Evolutionary conservation across 2,888 invertebrate species (phyloP).

Genomic region (Drosophila trichaetosa): DNA sequence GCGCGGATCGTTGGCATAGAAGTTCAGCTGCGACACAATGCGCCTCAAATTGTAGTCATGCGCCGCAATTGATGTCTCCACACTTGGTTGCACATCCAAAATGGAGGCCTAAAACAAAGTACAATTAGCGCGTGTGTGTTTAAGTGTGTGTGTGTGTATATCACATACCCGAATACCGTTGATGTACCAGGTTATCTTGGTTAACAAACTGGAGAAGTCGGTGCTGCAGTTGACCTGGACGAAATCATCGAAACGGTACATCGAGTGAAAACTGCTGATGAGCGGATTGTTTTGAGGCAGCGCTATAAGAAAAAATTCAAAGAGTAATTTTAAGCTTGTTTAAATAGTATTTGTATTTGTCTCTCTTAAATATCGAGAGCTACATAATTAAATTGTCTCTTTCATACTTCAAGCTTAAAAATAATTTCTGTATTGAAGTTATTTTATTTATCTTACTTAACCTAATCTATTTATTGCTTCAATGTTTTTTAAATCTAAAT

Average conservation of each 20-base stretch:
- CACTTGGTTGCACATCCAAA: conserved; percentile 74
- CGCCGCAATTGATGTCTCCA: conserved; percentile 81
- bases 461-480: not conserved
- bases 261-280: conserved; percentile 81
- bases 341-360: not conserved
- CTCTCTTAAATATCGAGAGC: not conserved
- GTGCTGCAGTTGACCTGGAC: conserved; percentile 83
- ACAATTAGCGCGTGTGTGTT: not conserved
- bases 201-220: conserved; percentile 82
- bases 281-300: conserved; percentile 83
- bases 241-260: conserved; percentile 81
- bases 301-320: conserved; percentile 54
- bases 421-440: not conserved
- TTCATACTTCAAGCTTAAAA: not conserved
- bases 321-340: not conserved
- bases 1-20: conserved; percentile 82
- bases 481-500: not conserved
- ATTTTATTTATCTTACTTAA: not conserved
- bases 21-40: conserved; percentile 82
- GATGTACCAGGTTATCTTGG: conserved; percentile 81
- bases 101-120: conserved; percentile 62
- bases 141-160: not conserved
- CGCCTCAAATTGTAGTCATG: conserved; percentile 81
- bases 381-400: not conserved
- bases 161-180: conserved; percentile 80